Base-by-base conservation (phyloP, 1,140 invertebrate species). In the Ceratoteleas bidentatus region DNA sequence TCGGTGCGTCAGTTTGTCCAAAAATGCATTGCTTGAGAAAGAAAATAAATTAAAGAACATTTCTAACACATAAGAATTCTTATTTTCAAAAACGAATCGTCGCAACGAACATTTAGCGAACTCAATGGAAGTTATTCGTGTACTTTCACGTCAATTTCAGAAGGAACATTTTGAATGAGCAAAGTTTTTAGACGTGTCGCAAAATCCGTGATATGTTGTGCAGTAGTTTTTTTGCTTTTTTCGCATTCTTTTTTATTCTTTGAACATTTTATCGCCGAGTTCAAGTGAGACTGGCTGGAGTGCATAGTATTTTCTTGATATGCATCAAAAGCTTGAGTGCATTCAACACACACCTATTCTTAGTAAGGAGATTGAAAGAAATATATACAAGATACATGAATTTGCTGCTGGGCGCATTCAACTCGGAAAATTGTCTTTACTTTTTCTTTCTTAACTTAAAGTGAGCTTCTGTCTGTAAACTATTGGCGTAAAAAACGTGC, bases 21-120 rank as follows among this genome's bases (percentile, higher is more conserved):
- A 64, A 73, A 56, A 68, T 69, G 66, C 73, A 81, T 54, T 76
- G 79, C 79, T 81, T 81, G 47, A 69, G 60, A 65, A 62, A 65
- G 43, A 11, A 69, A 79, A 77, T 77, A 77, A 64, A 77, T 43
- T 64, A 50, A 69, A 57, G 52, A 69, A 38, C 33, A 74, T 70
- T 69, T 75, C 45, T 75, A 66, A 75, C 8, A 6, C 4, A 11
- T 47, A 6, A 0, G 8, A 47, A 13, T 47, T 13, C 0, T 47
- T 47, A 45, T 43, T 57, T 57, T 24, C 24, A 24, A 24, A 4
- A 24, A 24, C 1, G 24, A 24, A 24, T 2, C 24, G 24, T 24
- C 24, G 4, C 24, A 24, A 4, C 24, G 24, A 24, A 24, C 24
- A 24, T 24, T 24, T 24, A 4, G 24, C 24, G 24, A 24, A 24